Conservation (phyloP, 2,888 invertebrate genomes). For the Panzeria rudis region DNA sequence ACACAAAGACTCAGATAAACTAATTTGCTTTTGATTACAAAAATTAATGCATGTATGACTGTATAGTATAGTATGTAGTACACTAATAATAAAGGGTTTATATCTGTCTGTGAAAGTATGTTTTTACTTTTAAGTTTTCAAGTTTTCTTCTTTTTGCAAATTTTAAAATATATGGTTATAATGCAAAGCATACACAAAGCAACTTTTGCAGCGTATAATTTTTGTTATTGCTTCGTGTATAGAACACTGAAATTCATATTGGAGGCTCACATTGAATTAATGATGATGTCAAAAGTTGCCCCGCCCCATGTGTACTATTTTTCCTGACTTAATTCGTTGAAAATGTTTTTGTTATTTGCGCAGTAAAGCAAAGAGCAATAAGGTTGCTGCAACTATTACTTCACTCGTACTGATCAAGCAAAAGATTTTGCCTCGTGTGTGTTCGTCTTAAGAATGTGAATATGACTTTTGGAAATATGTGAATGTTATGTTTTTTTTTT, state of each 20-base stretch:
- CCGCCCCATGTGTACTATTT: too few relatives aligned
- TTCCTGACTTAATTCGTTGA: too few relatives aligned
- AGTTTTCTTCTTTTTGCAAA: slow-evolving; percentile 62
- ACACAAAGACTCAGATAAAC: slow-evolving; percentile 71
- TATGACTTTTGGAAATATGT: slow-evolving; percentile 40
- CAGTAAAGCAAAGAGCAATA: background rate
- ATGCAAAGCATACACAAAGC: background rate
- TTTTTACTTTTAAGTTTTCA: slow-evolving; percentile 74
- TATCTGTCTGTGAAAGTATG: slow-evolving; percentile 61
- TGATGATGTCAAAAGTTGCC: too few relatives aligned
- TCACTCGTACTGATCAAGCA: background rate
- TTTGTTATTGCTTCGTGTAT: too few relatives aligned
- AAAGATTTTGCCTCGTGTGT: background rate
- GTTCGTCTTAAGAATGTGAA: slow-evolving; percentile 6
- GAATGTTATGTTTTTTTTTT: background rate
- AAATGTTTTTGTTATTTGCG: background rate
- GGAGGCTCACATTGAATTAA: too few relatives aligned
- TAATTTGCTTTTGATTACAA: slow-evolving; percentile 74
- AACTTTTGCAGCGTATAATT: background rate
- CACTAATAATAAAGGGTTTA: background rate
- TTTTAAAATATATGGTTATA: background rate
- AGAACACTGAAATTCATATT: too few relatives aligned
- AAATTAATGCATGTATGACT: slow-evolving; percentile 74
- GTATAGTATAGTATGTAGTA: slow-evolving; percentile 61
- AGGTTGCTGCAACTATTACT: background rate